Percentiles rank a stretch among this genome's conserved stretches.
These are phyloP conservation scores for Drosophila carrolli DNA, from an alignment of 1,140 invertebrate genomes.

Conservation along the genomic window DNA sequence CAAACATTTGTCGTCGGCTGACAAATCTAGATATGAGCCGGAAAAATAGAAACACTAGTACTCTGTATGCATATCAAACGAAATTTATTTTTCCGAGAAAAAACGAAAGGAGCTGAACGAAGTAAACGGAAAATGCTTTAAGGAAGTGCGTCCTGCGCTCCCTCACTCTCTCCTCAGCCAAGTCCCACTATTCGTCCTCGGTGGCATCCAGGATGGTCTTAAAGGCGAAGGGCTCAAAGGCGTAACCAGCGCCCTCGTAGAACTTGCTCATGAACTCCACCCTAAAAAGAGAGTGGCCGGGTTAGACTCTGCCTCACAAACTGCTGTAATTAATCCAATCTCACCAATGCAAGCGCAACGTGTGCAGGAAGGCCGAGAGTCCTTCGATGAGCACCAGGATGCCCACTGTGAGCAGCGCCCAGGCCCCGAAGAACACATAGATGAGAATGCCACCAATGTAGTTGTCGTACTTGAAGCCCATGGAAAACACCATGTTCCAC, in stretches of 20 bases:
- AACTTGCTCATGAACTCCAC: conserved; percentile 99
- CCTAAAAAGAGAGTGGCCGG: conserved; percentile 86
- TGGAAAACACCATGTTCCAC: conserved; percentile 92
- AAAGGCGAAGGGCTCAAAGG: conserved; percentile 97
- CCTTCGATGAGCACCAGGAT: conserved; percentile 99
- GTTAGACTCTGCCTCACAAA: neutral
- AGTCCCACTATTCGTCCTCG: conserved; percentile 36
- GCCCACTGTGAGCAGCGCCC: conserved; percentile 94
- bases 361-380: conserved; percentile 98
- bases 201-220: conserved; percentile 90
- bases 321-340: conserved; percentile 85
- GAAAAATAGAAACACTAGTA: conserved; percentile 15
- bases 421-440: conserved; percentile 92
- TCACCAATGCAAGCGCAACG: conserved; percentile 98
- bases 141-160: conserved; percentile 56
- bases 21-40: conserved; percentile 39
- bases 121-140: conserved; percentile 37
- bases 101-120: conserved; percentile 17
- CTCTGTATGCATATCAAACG: conserved; percentile 64
- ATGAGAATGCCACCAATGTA: conserved; percentile 85
- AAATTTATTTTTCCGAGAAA: conserved; percentile 61
- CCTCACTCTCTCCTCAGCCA: conserved; percentile 7
- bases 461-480: conserved; percentile 24
- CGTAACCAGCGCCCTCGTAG: conserved; percentile 94
- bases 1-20: conserved; percentile 59